phyloP scores from a whole-genome alignment of 2,113 vertebrate species.

The Struthidea cinerea region DNA sequence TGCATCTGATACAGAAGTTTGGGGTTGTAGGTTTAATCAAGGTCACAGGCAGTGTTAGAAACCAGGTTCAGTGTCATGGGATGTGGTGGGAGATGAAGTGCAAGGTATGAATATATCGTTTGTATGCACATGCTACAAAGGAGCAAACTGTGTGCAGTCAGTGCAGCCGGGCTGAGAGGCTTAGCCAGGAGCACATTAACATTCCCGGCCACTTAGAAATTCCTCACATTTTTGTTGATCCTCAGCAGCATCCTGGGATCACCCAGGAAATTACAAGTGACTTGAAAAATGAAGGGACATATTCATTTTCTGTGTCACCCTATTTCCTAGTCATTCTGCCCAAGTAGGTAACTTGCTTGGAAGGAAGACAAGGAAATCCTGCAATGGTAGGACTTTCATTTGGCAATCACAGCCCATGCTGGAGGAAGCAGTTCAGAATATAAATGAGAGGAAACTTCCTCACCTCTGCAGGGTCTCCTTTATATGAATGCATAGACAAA shows the following conservation, averaged over 20 bases:
- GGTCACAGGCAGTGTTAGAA: background rate
- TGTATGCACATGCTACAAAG: background rate
- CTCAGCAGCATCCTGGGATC: constrained; percentile 15
- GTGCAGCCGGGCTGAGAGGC: background rate
- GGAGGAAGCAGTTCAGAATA: background rate
- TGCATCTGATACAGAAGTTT: background rate
- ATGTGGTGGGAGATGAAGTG: background rate
- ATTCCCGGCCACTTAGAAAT: constrained; percentile 33
- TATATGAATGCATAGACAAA: background rate
- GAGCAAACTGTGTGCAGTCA: background rate
- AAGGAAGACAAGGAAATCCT: background rate
- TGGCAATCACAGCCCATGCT: background rate
- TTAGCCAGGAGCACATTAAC: constrained; percentile 60
- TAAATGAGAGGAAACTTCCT: background rate
- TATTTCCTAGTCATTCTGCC: background rate
- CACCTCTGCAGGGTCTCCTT: background rate
- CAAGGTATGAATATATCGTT: background rate
- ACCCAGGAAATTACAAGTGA: constrained; percentile 16
- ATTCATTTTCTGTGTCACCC: background rate
- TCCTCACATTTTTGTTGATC: constrained; percentile 24
- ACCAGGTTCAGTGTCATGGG: background rate
- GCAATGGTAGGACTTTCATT: background rate
- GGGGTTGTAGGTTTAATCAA: background rate
- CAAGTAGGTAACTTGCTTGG: background rate
- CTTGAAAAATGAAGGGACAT: background rate